Conservation (phyloP, 2,888 invertebrate species). For the Catocala nupta region DNA sequence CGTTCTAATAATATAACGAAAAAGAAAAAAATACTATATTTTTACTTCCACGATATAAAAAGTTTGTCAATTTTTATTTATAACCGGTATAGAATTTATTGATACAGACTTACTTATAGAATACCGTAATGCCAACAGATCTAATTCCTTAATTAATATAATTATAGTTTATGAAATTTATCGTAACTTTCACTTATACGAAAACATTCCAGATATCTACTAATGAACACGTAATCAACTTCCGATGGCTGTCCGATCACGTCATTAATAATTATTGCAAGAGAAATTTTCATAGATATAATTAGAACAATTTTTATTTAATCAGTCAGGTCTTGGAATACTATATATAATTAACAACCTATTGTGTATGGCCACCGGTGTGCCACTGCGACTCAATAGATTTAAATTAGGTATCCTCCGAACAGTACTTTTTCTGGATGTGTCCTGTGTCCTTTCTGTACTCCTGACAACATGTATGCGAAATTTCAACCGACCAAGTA, state of each 20-base stretch:
- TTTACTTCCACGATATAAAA: not conserved
- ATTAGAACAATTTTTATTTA: constrained; percentile 9
- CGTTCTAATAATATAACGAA: too few relatives aligned
- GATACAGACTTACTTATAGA: not conserved
- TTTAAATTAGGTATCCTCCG: too few relatives aligned
- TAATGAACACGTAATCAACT: constrained; percentile 34
- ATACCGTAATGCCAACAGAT: constrained; percentile 12
- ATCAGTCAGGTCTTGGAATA: not conserved
- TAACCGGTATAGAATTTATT: not conserved
- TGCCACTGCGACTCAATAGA: too few relatives aligned
- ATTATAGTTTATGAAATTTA: constrained; percentile 14
- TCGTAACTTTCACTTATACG: constrained; percentile 50
- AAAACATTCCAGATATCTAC: constrained; percentile 17
- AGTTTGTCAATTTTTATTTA: not conserved
- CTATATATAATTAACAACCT: too few relatives aligned
- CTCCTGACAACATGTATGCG: too few relatives aligned
- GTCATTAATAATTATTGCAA: constrained; percentile 38
- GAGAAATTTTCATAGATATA: constrained; percentile 36
- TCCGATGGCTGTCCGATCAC: constrained; percentile 33
- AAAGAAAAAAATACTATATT: too few relatives aligned
- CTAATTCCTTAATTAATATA: constrained; percentile 15
- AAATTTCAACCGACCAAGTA: too few relatives aligned
- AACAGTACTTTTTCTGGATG: too few relatives aligned
- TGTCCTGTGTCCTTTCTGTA: too few relatives aligned
- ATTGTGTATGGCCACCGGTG: too few relatives aligned